Percentiles rank a stretch among this genome's conserved stretches.
phyloP scores from a whole-genome alignment of 2,113 vertebrate species.

The Gambusia holbrooki region DNA sequence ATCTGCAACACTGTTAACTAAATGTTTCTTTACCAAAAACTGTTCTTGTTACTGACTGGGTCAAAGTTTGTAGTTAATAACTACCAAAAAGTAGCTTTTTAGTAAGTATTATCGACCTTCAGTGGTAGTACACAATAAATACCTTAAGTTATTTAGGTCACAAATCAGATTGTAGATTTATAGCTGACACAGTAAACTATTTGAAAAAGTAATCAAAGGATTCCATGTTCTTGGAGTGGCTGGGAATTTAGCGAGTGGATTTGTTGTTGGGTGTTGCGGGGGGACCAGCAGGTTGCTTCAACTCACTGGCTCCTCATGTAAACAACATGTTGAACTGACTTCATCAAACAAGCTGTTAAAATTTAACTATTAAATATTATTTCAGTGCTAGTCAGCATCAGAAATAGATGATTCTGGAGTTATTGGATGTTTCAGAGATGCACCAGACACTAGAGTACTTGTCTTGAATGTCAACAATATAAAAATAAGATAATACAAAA shows the following conservation, averaged over 20 bases:
- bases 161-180: neutral
- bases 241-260: neutral
- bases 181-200: neutral
- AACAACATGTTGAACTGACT: neutral
- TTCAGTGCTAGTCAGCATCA: neutral
- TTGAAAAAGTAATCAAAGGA: neutral
- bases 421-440: neutral
- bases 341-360: neutral
- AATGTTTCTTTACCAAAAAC: neutral
- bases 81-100: neutral
- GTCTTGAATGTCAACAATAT: no score
- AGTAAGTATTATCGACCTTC: neutral
- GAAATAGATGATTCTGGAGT: neutral
- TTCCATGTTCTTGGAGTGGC: neutral
- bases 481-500: neutral
- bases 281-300: neutral
- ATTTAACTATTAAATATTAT: neutral
- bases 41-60: neutral
- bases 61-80: neutral
- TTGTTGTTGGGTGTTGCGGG: neutral
- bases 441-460: neutral
- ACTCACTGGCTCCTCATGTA: neutral
- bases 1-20: neutral
- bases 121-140: neutral
- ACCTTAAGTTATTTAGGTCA: neutral